phyloP scores from a whole-genome alignment of 2,113 vertebrate species.

The Dipodomys ordii region DNA sequence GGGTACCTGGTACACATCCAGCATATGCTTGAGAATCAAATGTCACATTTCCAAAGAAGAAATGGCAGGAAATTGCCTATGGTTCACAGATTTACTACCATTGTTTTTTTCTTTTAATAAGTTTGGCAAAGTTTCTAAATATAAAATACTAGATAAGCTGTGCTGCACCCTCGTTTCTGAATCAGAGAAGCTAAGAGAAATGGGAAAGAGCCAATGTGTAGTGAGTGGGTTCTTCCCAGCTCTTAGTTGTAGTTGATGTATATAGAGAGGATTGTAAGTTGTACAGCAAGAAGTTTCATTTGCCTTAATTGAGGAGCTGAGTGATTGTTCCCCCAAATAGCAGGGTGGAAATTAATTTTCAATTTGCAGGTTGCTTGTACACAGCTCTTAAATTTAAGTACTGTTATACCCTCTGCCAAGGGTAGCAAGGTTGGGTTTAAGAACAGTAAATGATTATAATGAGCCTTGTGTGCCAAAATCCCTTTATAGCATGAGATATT shows the following conservation, averaged over 20 bases:
- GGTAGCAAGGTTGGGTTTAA: neutral
- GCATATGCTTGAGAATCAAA: too few relatives aligned
- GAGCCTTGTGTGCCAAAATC: neutral
- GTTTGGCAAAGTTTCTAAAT: too few relatives aligned
- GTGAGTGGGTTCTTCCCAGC: neutral
- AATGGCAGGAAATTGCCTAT: too few relatives aligned
- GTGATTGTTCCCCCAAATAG: neutral
- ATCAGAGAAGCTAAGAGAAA: neutral
- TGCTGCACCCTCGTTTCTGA: neutral
- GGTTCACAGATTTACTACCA: too few relatives aligned
- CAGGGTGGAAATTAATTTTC: neutral
- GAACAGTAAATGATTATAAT: neutral
- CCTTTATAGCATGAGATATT: neutral
- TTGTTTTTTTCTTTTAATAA: too few relatives aligned
- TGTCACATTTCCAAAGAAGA: too few relatives aligned
- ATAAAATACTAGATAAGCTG: too few relatives aligned
- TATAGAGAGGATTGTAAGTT: neutral
- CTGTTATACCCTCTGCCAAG: neutral
- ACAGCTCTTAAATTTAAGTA: neutral
- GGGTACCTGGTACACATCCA: too few relatives aligned
- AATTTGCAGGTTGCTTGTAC: neutral
- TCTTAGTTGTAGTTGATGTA: neutral
- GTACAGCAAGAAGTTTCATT: neutral
- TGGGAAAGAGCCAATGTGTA: neutral
- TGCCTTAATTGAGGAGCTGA: neutral